Evolutionary conservation across 2,113 vertebrate genomes (phyloP).

Genomic region (Pelmatolapia mariae): DNA sequence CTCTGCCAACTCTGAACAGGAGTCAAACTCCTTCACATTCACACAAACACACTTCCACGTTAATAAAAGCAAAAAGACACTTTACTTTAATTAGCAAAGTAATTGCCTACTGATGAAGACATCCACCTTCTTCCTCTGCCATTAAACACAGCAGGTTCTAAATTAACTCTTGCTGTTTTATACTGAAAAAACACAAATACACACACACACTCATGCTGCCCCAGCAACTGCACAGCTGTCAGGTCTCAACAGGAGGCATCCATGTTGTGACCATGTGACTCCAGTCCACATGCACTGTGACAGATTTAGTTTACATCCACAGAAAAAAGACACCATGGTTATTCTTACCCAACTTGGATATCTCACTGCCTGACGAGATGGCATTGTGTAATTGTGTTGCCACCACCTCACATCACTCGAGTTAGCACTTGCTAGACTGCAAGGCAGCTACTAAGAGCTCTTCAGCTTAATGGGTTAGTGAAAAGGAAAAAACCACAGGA

Average conservation of each 20-base stretch:
- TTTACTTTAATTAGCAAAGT: neutral
- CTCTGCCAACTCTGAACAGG: neutral
- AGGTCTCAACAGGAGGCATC: slow-evolving; percentile 15
- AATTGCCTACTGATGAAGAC: neutral
- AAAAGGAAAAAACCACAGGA: neutral
- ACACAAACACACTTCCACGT: neutral
- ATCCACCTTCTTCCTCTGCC: neutral
- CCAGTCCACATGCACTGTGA: neutral
- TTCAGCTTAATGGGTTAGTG: neutral
- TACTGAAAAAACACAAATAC: neutral
- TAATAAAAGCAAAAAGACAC: neutral
- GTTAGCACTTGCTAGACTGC: neutral
- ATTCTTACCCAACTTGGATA: slow-evolving; percentile 19
- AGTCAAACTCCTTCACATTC: neutral
- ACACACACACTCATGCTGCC: neutral
- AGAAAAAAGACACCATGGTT: slow-evolving; percentile 2
- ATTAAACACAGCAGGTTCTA: neutral
- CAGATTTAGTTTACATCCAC: slow-evolving; percentile 33
- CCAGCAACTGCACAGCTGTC: slow-evolving; percentile 35
- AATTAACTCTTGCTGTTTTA: neutral
- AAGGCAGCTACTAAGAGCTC: neutral
- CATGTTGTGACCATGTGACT: slow-evolving; percentile 29
- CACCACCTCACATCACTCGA: neutral
- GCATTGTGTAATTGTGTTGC: neutral
- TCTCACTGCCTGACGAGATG: neutral